Evolutionary conservation across 2,113 vertebrate genomes (phyloP).

Genomic region (Megaptera novaeangliae): DNA sequence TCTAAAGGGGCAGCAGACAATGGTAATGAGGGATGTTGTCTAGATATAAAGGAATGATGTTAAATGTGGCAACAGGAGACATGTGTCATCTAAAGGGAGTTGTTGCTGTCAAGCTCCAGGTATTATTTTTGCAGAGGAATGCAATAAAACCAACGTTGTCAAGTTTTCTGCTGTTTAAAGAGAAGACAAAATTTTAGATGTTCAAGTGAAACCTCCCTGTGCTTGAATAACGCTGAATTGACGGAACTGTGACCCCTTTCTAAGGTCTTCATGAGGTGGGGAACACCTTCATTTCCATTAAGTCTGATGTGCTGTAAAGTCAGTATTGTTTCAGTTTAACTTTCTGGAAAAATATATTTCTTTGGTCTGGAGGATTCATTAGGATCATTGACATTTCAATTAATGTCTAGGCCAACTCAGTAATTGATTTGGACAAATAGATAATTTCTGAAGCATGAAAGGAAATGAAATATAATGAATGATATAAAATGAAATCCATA

Average conservation of each 20-base stretch:
- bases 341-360: not conserved
- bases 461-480: not conserved
- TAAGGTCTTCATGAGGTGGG: not conserved
- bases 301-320: not conserved
- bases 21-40: not conserved
- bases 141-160: not conserved
- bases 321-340: not conserved
- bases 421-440: not conserved
- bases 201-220: not conserved
- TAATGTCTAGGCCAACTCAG: not conserved
- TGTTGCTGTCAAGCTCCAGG: not conserved
- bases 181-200: not conserved
- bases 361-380: not conserved
- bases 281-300: not conserved
- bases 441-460: not conserved
- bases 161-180: not conserved
- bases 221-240: not conserved
- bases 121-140: not conserved
- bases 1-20: not conserved
- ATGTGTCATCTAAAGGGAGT: not conserved
- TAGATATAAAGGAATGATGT: not conserved
- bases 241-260: not conserved
- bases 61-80: not conserved
- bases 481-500: not conserved
- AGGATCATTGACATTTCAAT: not conserved